phyloP scores from a whole-genome alignment of 2,888 invertebrate species.

The Teleiodes luculella region DNA sequence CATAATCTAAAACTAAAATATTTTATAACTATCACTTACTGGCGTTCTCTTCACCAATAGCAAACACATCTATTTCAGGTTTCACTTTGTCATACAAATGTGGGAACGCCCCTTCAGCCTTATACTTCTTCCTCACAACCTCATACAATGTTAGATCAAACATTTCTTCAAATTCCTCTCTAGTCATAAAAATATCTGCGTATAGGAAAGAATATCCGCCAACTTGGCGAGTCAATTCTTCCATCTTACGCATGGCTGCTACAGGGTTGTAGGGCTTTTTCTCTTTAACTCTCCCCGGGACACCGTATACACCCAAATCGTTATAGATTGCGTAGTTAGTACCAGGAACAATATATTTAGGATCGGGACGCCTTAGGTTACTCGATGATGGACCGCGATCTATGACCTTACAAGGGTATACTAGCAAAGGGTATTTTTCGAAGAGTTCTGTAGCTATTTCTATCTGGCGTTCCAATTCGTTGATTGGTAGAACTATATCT shows the following conservation, averaged over 20 bases:
- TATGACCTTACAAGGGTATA: constrained; percentile 83
- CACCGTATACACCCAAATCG: constrained; percentile 84
- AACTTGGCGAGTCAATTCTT: constrained; percentile 82
- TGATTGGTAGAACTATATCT: constrained; percentile 83
- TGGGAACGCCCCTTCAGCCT: constrained; percentile 80
- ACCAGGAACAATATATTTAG: constrained; percentile 80
- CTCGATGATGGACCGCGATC: constrained; percentile 80
- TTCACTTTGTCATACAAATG: constrained; percentile 83
- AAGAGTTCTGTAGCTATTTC: constrained; percentile 79
- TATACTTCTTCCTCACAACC: constrained; percentile 77
- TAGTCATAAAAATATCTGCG: constrained; percentile 84
- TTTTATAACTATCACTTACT: not conserved
- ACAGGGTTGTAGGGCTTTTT: constrained; percentile 81
- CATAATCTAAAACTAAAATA: not conserved
- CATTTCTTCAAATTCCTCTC: constrained; percentile 82
- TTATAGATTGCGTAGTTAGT: constrained; percentile 85
- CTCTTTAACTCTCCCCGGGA: constrained; percentile 81
- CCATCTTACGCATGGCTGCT: constrained; percentile 82
- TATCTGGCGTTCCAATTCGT: constrained; percentile 82
- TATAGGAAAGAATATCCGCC: constrained; percentile 84
- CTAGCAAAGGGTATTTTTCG: constrained; percentile 82
- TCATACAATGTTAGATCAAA: constrained; percentile 83
- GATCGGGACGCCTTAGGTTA: constrained; percentile 76
- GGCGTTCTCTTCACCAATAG: constrained; percentile 66
- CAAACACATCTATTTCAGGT: constrained; percentile 82